Evolutionary conservation across 2,888 invertebrate species (phyloP).

Genomic region (Epinotia bilunana): DNA sequence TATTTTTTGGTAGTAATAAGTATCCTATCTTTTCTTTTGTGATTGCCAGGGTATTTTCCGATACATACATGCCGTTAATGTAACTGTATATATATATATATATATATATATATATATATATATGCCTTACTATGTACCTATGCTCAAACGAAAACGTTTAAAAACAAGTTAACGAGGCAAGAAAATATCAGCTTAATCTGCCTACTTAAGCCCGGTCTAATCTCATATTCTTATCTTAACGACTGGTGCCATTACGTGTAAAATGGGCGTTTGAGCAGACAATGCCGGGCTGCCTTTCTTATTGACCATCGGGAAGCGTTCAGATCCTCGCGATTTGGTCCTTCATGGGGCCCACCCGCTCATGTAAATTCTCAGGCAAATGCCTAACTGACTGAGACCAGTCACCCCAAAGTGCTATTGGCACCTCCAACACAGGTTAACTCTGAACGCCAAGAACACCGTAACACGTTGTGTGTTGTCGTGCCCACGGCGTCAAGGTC

Average conservation of each 20-base stretch:
- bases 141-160: background rate
- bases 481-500: too few relatives aligned
- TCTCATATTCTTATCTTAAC: slow-evolving; percentile 40
- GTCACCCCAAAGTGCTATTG: too few relatives aligned
- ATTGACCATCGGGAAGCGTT: too few relatives aligned
- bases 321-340: too few relatives aligned
- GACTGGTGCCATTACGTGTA: slow-evolving; percentile 28
- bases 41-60: background rate
- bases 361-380: too few relatives aligned
- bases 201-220: slow-evolving; percentile 17
- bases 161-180: slow-evolving; percentile 19
- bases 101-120: background rate
- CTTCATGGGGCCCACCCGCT: too few relatives aligned
- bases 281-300: background rate
- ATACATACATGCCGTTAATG: too few relatives aligned
- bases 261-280: slow-evolving; percentile 33
- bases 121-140: background rate
- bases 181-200: slow-evolving; percentile 28
- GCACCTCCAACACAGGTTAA: too few relatives aligned
- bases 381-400: too few relatives aligned
- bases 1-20: background rate
- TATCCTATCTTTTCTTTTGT: background rate
- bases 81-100: background rate
- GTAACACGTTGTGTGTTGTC: too few relatives aligned
- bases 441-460: too few relatives aligned